Evolutionary conservation across 2,888 invertebrate species (phyloP).

Genomic region (Rotaria macrura): DNA sequence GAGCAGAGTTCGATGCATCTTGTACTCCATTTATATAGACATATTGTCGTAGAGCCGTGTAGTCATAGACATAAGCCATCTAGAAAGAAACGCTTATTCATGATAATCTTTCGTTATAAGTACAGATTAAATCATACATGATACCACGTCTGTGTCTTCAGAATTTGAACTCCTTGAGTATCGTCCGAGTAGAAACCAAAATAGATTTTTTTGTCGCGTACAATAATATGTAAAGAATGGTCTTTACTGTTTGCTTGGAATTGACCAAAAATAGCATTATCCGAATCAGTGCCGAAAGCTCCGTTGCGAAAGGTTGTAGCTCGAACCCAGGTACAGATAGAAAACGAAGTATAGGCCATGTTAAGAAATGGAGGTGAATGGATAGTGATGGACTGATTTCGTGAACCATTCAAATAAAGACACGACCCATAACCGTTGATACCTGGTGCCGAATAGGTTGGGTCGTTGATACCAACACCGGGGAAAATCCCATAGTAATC

Average conservation of each 20-base stretch:
- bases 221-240: background rate
- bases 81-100: background rate
- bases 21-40: background rate
- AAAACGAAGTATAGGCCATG: no score
- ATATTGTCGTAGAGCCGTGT: background rate
- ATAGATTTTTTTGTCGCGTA: background rate
- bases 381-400: no score
- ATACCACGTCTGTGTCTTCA: background rate
- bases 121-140: background rate
- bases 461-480: no score
- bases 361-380: no score
- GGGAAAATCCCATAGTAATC: no score
- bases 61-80: background rate
- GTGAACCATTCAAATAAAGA: no score
- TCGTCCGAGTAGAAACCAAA: background rate
- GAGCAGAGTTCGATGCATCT: no score
- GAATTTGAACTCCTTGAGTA: background rate
- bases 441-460: no score
- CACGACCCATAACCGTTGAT: no score
- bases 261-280: background rate
- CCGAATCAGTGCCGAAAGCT: no score
- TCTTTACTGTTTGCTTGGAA: background rate
- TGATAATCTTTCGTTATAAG: background rate
- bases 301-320: no score
- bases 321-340: no score